phyloP scores from a whole-genome alignment of 2,888 invertebrate species.

The Xanthorhoe spadicearia region DNA sequence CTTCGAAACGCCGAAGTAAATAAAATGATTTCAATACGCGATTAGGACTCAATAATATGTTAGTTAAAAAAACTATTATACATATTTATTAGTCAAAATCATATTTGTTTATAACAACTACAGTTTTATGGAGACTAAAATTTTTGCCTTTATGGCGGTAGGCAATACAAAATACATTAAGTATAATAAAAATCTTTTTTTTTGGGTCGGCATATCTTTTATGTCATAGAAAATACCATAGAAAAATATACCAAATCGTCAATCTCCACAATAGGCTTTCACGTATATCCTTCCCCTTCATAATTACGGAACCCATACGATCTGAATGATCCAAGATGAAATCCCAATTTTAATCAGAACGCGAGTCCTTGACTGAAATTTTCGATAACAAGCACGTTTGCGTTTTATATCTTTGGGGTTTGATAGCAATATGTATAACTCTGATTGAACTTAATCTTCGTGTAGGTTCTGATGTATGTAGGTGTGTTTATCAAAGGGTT shows the following conservation, averaged over 20 bases:
- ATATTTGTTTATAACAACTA: too few relatives aligned
- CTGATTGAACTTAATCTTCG: not conserved
- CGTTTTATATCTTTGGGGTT: conserved; percentile 40
- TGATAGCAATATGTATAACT: not conserved
- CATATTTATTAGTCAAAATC: too few relatives aligned
- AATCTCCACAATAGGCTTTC: conserved; percentile 20
- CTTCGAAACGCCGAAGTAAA: too few relatives aligned
- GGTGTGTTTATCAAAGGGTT: too few relatives aligned
- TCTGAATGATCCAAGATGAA: conserved; percentile 55
- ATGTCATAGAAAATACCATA: not conserved
- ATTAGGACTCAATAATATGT: too few relatives aligned
- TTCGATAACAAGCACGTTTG: conserved; percentile 53
- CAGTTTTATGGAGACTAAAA: too few relatives aligned
- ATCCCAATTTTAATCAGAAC: conserved; percentile 70
- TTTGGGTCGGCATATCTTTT: not conserved
- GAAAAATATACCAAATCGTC: conserved; percentile 7
- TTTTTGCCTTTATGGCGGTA: too few relatives aligned
- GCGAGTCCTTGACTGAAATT: conserved; percentile 56
- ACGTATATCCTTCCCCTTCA: conserved; percentile 22
- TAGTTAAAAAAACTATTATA: too few relatives aligned
- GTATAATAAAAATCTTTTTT: too few relatives aligned
- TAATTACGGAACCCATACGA: conserved; percentile 40
- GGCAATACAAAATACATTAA: too few relatives aligned
- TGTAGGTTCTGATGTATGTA: too few relatives aligned
- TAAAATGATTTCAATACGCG: too few relatives aligned